Base-by-base conservation (phyloP, 2,113 vertebrate genomes). In the Ochotona curzoniae region DNA sequence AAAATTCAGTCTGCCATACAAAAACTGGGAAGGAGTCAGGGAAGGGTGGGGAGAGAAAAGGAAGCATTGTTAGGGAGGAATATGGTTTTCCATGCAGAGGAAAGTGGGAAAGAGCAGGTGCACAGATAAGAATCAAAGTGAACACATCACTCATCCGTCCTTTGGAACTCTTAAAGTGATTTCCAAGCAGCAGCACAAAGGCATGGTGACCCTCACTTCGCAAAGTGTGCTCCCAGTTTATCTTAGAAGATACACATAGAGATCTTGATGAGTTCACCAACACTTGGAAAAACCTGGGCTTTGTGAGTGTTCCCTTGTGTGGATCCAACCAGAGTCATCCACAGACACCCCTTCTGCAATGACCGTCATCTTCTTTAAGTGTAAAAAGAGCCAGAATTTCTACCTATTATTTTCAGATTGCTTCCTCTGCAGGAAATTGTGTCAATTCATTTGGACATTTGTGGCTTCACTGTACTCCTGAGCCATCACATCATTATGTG, bases 381-480 rank as follows among this genome's bases (percentile, higher is more conserved):
- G 57, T 81, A 44, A 94, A 94, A 80, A 57, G 87, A 94, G 78
- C 73, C 94, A 89, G 87, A 60, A 75, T 93, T 87, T 94, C 95
- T 96, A 89, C 74, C 93, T 83, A 71, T 97, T 88, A 91, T 96
- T 95, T 95, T 83, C 91, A 73, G 73, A 96, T 96, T 93, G 89
- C 95, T 94, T 96, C 89, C 96, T 94, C 93, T 51, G 74, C 81
- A 91, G 95, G 94, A 95, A 96, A 95, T 96, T 79, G 89, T 96
- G 87, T 95, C 96, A 94, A 90, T 95, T 97, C 79, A 90, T 93
- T 85, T 96, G 91, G 91, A 90, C 69, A 0, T 91, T 49, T 84
- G 89, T 91, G 89, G 91, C 92, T 94, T 92, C 90, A 35, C 82
- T 82, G 49, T 83, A 35, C 70, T 95, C 93, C 86, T 0, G 14